Conservation (phyloP, 2,113 vertebrate genomes). For the Prietella phreatophila region DNA sequence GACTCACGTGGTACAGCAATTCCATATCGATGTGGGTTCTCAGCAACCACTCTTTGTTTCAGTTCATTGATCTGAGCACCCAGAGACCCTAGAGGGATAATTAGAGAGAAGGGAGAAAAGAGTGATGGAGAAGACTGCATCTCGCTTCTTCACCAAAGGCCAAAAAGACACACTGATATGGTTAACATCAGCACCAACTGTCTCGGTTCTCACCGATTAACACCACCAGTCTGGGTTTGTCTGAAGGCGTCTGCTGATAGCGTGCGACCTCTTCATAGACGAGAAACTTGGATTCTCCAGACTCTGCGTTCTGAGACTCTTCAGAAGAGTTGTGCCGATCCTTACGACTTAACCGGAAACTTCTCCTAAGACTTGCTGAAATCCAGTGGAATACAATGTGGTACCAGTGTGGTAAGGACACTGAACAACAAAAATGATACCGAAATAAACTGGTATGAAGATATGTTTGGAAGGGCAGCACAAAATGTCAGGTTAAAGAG, state of each 20-base stretch:
- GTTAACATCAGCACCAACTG: neutral
- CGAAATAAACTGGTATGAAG: neutral
- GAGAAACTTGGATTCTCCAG: slow-evolving; percentile 71
- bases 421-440: neutral
- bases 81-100: slow-evolving; percentile 76
- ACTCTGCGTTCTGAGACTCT: slow-evolving; percentile 68
- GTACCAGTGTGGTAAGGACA: neutral
- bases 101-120: neutral
- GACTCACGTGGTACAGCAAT: slow-evolving; percentile 91
- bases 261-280: slow-evolving; percentile 89
- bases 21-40: slow-evolving; percentile 84
- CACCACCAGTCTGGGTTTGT: slow-evolving; percentile 84
- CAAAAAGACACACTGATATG: neutral
- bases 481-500: neutral
- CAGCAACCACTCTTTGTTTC: slow-evolving; percentile 89
- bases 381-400: neutral
- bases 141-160: neutral
- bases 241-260: slow-evolving; percentile 78
- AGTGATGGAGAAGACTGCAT: neutral
- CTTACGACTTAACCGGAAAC: slow-evolving; percentile 81
- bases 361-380: slow-evolving; percentile 85
- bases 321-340: slow-evolving; percentile 69
- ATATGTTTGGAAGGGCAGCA: neutral
- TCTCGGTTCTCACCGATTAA: slow-evolving; percentile 79
- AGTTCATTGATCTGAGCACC: slow-evolving; percentile 86